phyloP scores from a whole-genome alignment of 2,113 vertebrate species.

The Barnardius zonarius region DNA sequence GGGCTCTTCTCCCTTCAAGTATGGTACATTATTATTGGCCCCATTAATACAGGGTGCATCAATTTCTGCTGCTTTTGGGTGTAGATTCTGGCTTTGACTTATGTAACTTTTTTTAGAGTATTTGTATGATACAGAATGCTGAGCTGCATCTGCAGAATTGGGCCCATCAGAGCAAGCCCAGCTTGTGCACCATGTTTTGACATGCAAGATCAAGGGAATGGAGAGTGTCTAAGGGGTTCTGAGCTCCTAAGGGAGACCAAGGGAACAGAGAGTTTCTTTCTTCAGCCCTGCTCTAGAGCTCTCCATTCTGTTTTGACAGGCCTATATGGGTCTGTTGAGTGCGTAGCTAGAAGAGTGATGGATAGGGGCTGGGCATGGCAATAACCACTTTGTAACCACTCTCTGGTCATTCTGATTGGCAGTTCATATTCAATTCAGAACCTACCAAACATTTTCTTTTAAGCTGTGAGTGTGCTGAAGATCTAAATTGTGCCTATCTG shows the following conservation, averaged over 20 bases:
- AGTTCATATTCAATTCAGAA: neutral
- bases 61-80: neutral
- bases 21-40: neutral
- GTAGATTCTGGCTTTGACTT: neutral
- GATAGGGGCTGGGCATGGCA: neutral
- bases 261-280: neutral
- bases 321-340: neutral
- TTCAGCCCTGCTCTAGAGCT: neutral
- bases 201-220: neutral
- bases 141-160: neutral
- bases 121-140: neutral
- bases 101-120: neutral
- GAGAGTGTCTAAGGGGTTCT: neutral
- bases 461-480: neutral
- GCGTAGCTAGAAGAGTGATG: neutral
- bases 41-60: neutral
- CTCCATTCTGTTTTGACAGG: neutral
- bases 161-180: neutral
- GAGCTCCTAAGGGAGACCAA: neutral
- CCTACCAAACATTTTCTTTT: neutral
- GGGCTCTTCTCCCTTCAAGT: neutral
- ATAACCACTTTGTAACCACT: neutral
- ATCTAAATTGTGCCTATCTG: neutral
- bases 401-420: neutral
- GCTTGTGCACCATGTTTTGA: neutral